Conservation (phyloP, 2,797 vertebrate species). For the Rhabdomys pumilio region DNA sequence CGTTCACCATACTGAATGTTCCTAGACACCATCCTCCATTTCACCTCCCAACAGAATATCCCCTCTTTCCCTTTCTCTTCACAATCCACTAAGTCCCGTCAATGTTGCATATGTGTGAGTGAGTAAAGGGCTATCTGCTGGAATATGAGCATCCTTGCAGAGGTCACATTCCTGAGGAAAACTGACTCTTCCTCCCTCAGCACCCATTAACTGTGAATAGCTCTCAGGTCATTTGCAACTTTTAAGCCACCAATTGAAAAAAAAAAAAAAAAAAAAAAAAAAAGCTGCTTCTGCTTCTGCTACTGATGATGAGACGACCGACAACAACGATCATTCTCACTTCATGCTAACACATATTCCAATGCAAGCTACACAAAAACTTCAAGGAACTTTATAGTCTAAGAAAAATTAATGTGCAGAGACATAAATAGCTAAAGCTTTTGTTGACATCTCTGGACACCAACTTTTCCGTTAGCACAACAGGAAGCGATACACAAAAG, state of each 20-base stretch:
- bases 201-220: neutral
- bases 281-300: neutral
- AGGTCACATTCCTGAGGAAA: neutral
- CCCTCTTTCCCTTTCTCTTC: neutral
- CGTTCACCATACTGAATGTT: neutral
- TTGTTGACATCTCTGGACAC: constrained; percentile 27
- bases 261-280: too few species aligned
- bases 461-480: constrained; percentile 51
- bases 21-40: neutral
- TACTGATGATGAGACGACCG: neutral
- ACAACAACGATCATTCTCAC: neutral
- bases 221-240: neutral
- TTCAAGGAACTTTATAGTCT: neutral
- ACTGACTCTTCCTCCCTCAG: neutral
- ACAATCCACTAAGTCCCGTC: neutral
- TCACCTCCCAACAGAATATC: neutral
- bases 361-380: neutral
- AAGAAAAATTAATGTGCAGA: neutral
- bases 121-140: neutral
- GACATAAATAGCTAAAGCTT: neutral
- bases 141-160: neutral
- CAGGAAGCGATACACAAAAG: neutral
- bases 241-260: constrained; percentile 2
- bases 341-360: neutral
- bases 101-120: too few species aligned